phyloP scores from a whole-genome alignment of 2,113 vertebrate genomes.

The Sinocyclocheilus anshuiensis region DNA sequence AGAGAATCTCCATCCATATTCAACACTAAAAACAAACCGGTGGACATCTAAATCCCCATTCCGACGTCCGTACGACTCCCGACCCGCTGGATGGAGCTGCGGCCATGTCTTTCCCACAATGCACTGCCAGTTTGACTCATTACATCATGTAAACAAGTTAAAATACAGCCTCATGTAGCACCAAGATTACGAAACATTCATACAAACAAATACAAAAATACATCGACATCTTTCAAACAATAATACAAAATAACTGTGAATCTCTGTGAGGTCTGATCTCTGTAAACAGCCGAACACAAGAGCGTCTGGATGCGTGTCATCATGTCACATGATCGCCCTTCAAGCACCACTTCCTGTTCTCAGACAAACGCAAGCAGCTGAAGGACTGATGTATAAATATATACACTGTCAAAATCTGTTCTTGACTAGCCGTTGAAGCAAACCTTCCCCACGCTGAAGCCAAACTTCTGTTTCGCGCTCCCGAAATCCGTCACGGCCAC shows the following conservation, averaged over 20 bases:
- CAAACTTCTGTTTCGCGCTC: slow-evolving; percentile 93
- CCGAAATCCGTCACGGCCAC: slow-evolving; percentile 95
- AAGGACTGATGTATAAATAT: slow-evolving; percentile 33
- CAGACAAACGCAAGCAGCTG: slow-evolving; percentile 20
- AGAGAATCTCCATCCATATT: not conserved
- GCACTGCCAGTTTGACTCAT: slow-evolving; percentile 1
- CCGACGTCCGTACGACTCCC: not conserved
- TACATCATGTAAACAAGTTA: slow-evolving; percentile 50
- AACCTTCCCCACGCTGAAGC: slow-evolving; percentile 92
- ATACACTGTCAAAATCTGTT: slow-evolving; percentile 14
- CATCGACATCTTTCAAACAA: slow-evolving; percentile 57
- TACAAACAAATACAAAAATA: slow-evolving; percentile 62
- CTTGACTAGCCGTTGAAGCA: slow-evolving; percentile 88
- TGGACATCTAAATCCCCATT: not conserved
- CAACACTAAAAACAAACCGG: not conserved
- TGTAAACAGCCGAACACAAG: not conserved
- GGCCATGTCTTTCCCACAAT: slow-evolving; percentile 11
- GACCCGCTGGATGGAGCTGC: not conserved
- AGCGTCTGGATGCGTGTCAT: slow-evolving; percentile 6
- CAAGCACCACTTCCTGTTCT: not conserved
- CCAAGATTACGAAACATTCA: slow-evolving; percentile 66
- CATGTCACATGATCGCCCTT: slow-evolving; percentile 33
- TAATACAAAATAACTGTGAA: slow-evolving; percentile 43
- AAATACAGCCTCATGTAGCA: slow-evolving; percentile 62
- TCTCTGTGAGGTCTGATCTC: slow-evolving; percentile 65